Evolutionary conservation across 1,140 invertebrate species (phyloP), one percentile per base, ranked within the genome.

Genomic region (Pygmarrhopalites habei): DNA sequence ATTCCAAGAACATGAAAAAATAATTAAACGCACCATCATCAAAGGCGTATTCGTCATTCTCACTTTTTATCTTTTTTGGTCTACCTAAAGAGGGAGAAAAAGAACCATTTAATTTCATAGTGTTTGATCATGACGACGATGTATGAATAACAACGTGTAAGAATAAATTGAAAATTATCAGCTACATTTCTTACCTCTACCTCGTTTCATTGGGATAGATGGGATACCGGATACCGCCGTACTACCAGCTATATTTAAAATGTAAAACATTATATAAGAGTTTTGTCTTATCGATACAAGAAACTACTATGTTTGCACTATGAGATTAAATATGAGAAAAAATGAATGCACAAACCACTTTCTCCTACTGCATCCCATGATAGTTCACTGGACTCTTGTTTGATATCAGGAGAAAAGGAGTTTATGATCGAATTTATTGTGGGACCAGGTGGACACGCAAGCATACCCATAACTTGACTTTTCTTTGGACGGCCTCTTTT

Each of bases 401-500:
- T 55, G 7, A 28, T 32, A 7, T 55, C 51, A 10, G 25, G 51
- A 21, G 51, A 12, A 55, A 26, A 55, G 7, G 4, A 12, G 26
- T 4, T 21, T 21, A 7, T 7, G 21, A 10, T 28, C 3, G 29
- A 29, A 29, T 12, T 55, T 21, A 29, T 55, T 12, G 12, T 29
- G 26, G 25, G 25, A 12, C 51, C 51, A 10, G 29, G 29, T 10
- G 29, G 17, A 26, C 29, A 49, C 12, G 14, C 23, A 23, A 14
- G 12, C 46, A 49, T 21, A 49, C 14, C 23, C 7, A 49, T 19
- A 10, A 10, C 46, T 19, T 14, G 46, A 49, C 23, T 55, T 32
- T 55, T 55, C 51, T 55, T 55, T 21, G 51, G 51, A 10, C 51
- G 25, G 5, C 51, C 51, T 55, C 51, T 28, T 32, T 55, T 55